These are phyloP conservation scores for Caradrina clavipalpis DNA, from an alignment of 2,888 invertebrate genomes.

Conservation along the genomic window DNA sequence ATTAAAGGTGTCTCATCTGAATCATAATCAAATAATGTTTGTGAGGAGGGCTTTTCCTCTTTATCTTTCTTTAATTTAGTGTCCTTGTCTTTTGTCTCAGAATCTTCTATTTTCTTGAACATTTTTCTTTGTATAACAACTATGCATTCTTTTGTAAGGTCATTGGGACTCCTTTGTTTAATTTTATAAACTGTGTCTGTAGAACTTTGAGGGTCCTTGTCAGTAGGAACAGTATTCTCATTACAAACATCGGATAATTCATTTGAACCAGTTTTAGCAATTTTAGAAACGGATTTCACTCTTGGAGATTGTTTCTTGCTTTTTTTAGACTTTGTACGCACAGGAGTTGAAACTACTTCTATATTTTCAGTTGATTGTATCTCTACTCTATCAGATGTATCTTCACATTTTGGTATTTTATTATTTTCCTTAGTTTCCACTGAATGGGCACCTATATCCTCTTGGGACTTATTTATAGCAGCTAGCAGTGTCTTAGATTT, in stretches of 20 bases:
- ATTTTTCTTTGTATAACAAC: conserved; percentile 86
- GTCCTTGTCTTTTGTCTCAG: conserved; percentile 25
- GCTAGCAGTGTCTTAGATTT: conserved; percentile 75
- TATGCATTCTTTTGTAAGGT: conserved; percentile 85
- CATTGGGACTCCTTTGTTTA: conserved; percentile 78
- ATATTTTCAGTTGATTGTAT: conserved; percentile 6
- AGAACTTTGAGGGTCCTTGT: neutral
- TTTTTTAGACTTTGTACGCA: conserved; percentile 66
- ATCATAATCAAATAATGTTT: conserved; percentile 80
- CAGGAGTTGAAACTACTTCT: conserved; percentile 58
- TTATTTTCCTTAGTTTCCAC: conserved; percentile 13
- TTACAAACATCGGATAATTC: conserved; percentile 4
- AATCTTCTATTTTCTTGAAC: conserved; percentile 71
- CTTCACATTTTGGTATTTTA: conserved; percentile 26
- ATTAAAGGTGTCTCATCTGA: conserved; percentile 82
- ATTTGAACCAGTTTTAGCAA: conserved; percentile 29
- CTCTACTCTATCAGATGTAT: conserved; percentile 5
- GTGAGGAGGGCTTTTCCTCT: conserved; percentile 62
- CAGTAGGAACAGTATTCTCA: conserved; percentile 8
- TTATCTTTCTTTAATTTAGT: conserved; percentile 40
- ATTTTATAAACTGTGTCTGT: conserved; percentile 39
- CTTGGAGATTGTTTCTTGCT: conserved; percentile 56
- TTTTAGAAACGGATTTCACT: conserved; percentile 22
- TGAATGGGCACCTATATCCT: conserved; percentile 36
- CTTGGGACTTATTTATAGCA: conserved; percentile 59